These are phyloP conservation scores for Endotricha flammealis DNA, from an alignment of 2,888 invertebrate species.

Conservation along the genomic window DNA sequence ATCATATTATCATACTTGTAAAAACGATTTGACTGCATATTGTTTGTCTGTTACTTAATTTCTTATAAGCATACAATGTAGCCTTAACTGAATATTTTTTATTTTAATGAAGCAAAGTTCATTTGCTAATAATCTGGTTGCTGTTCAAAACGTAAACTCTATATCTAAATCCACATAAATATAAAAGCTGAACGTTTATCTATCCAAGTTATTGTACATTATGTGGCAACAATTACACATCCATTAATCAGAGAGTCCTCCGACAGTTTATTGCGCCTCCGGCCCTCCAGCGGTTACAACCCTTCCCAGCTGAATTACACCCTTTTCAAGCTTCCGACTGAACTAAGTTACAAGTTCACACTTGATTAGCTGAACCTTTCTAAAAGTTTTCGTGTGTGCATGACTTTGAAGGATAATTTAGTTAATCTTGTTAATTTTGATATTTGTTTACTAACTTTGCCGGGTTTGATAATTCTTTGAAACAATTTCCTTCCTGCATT, in stretches of 20 bases:
- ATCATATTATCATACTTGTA: too few species aligned
- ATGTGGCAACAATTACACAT: slow-evolving; percentile 70
- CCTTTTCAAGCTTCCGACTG: slow-evolving; percentile 42
- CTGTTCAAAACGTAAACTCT: too few species aligned
- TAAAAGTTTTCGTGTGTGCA: slow-evolving; percentile 30
- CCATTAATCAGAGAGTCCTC: slow-evolving; percentile 65
- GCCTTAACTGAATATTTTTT: too few species aligned
- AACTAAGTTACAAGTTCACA: slow-evolving; percentile 58
- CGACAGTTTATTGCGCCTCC: slow-evolving; percentile 57
- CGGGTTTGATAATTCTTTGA: background rate
- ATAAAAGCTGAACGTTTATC: slow-evolving; percentile 37
- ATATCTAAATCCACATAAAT: slow-evolving; percentile 14
- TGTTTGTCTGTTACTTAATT: too few species aligned
- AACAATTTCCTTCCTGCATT: too few species aligned
- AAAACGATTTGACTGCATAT: too few species aligned
- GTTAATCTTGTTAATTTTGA: slow-evolving; percentile 10
- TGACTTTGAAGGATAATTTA: slow-evolving; percentile 1
- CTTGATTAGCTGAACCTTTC: slow-evolving; percentile 61
- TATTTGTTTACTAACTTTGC: background rate
- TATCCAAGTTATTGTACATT: slow-evolving; percentile 60
- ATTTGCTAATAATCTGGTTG: too few species aligned
- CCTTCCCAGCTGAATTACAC: slow-evolving; percentile 52
- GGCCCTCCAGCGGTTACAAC: slow-evolving; percentile 51
- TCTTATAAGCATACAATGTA: too few species aligned
- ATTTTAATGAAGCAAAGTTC: too few species aligned